Base-by-base conservation (phyloP, 2,888 invertebrate species). In the Listrodromus nycthemerus region DNA sequence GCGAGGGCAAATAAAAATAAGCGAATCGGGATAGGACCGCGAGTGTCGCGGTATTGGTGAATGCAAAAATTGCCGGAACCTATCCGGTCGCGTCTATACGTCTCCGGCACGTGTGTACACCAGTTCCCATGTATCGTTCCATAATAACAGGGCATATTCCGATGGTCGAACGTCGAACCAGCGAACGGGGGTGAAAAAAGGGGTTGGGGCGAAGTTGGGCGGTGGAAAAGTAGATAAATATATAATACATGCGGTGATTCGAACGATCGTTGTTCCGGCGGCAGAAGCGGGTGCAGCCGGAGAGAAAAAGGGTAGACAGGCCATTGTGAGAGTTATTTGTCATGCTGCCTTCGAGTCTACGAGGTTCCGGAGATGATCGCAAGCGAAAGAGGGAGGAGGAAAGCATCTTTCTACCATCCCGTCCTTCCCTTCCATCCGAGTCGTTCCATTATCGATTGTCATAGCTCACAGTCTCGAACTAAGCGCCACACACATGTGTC, bases 251-350 rank as follows among this genome's bases (percentile, higher is more conserved):
- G 83, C 83, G 80, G 84, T 85, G 67, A 41, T 81, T 81, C 33
- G 78, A 30, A 81, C 81, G 84, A 78, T 81, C 81, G 78, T 75
- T 84, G 78, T 84, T 84, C 84, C 81, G 84, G 78, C 27, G 88
- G 86, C 84, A 86, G 86, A 89, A 88, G 87, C 67, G 52, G 70
- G 63, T 70, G 78, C 74, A 80, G 52, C 19, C 19, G 50, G 24
- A 50, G 21, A 65, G 48, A 30, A 84, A 85, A 86, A 84, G 83
- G 86, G 83, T 85, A 84, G 85, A 85, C 88, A 87, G 89, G 76
- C 92, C 90, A 92, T 92, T 92, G 92, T 91, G 88, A 91, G 87
- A 90, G 91, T 92, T 92, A 93, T 93, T 92, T 93, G 92, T 93
- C 92, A 93, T 92, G 88, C 90, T 90, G 89, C 88, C 90, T 90